Base-by-base conservation (phyloP, 1,140 invertebrate species). In the Scaptomyza hsui region DNA sequence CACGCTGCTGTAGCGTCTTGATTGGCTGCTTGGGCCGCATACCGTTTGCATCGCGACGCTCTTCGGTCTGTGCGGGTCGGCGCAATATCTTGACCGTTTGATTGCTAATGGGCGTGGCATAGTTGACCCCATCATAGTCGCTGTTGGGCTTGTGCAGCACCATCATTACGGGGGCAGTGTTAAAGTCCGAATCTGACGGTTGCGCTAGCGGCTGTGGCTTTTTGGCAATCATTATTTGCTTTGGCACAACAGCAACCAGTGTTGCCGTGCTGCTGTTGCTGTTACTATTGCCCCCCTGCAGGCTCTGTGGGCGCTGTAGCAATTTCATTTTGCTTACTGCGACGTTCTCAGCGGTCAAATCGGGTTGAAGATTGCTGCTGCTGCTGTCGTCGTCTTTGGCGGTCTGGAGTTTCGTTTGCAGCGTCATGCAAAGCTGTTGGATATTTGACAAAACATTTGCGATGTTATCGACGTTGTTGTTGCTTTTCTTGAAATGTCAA, bases 41-140 rank as follows among this genome's bases (percentile, higher is more conserved):
- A 15, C 75, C 89, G 48, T 85, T 89, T 5, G 71, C 65, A 89
- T 94, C 95, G 15, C 78, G 92, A 73, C 96, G 95, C 53, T 94
- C 95, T 5, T 92, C 77, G 41, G 92, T 78, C 74, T 92, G 91
- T 5, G 92, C 93, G 49, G 96, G 96, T 76, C 96, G 92, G 79
- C 96, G 96, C 44, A 97, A 92, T 69, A 97, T 97, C 91, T 96
- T 96, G 18, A 97, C 96, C 61, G 95, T 94, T 65, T 96, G 95
- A 69, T 88, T 89, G 90, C 94, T 95, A 64, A 94, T 94, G 76
- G 94, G 93, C 65, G 70, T 70, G 15, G 85, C 78, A 68, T 91
- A 91, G 26, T 57, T 91, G 19, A 93, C 93, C 75, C 94, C 94
- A 65, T 93, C 93, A 37, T 94, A 90, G 89, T 93, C 90, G 29